Conservation (phyloP, 2,113 vertebrate genomes). For the Tragelaphus imberbis region DNA sequence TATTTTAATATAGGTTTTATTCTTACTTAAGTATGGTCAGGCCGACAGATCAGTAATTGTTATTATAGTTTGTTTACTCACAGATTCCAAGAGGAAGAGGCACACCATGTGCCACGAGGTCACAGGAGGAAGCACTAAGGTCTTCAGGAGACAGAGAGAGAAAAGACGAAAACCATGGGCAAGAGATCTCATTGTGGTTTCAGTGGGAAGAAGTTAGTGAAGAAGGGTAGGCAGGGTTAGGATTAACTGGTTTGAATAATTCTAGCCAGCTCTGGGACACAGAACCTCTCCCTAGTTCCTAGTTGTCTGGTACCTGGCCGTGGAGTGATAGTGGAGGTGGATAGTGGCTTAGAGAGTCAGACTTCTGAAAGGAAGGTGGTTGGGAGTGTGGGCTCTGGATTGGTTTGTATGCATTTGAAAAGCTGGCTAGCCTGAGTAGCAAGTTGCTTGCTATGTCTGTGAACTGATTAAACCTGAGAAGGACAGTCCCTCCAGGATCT, state of each 20-base stretch:
- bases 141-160: background rate
- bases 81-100: background rate
- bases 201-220: background rate
- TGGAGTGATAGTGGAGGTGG: background rate
- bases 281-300: background rate
- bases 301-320: background rate
- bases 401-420: background rate
- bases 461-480: background rate
- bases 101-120: background rate
- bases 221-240: background rate
- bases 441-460: background rate
- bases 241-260: background rate
- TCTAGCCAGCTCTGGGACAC: background rate
- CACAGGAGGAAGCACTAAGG: background rate
- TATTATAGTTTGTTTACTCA: background rate
- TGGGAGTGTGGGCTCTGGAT: background rate
- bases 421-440: background rate
- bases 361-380: background rate
- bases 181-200: background rate
- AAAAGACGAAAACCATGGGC: fast-evolving
- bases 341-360: background rate
- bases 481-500: background rate
- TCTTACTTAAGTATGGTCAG: background rate
- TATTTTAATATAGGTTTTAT: background rate
- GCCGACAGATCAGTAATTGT: background rate